phyloP scores from a whole-genome alignment of 1,140 invertebrate genomes.

The Vanessa atalanta region DNA sequence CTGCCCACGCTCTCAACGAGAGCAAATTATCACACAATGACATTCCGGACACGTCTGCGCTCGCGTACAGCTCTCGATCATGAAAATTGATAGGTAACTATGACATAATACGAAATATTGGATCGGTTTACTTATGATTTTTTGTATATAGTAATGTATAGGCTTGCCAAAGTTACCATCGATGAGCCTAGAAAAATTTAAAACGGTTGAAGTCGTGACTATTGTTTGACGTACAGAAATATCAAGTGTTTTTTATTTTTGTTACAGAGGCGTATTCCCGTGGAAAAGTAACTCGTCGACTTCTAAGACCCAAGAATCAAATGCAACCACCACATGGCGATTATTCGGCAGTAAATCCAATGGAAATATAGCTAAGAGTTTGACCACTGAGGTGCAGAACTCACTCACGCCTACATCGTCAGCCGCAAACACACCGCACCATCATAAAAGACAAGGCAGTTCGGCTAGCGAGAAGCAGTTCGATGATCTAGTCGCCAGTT shows the following conservation, averaged over 20 bases:
- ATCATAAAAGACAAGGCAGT: slow-evolving; percentile 75
- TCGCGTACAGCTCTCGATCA: slow-evolving; percentile 9
- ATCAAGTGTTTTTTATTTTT: slow-evolving; percentile 46
- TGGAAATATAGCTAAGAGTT: slow-evolving; percentile 57
- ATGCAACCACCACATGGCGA: slow-evolving; percentile 49
- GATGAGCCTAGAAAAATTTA: too few relatives aligned
- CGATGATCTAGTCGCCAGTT: slow-evolving; percentile 83
- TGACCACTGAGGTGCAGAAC: slow-evolving; percentile 56
- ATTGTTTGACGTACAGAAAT: too few relatives aligned
- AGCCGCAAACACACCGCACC: slow-evolving; percentile 69
- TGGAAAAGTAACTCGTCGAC: slow-evolving; percentile 81
- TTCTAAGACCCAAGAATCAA: slow-evolving; percentile 55
- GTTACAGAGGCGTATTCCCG: slow-evolving; percentile 84
- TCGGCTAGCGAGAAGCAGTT: slow-evolving; percentile 79
- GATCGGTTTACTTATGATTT: not conserved
- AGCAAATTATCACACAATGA: slow-evolving; percentile 53
- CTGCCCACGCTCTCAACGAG: slow-evolving; percentile 39
- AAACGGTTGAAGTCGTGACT: too few relatives aligned
- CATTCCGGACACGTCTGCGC: slow-evolving; percentile 43
- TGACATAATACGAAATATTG: slow-evolving; percentile 1
- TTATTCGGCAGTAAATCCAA: slow-evolving; percentile 72
- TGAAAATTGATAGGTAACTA: slow-evolving; percentile 18
- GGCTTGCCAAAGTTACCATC: too few relatives aligned
- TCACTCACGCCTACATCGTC: slow-evolving; percentile 68
- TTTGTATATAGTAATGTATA: not conserved